These are phyloP conservation scores for Onychorhynchus coronatus DNA, from an alignment of 2,113 vertebrate genomes.

Conservation along the genomic window DNA sequence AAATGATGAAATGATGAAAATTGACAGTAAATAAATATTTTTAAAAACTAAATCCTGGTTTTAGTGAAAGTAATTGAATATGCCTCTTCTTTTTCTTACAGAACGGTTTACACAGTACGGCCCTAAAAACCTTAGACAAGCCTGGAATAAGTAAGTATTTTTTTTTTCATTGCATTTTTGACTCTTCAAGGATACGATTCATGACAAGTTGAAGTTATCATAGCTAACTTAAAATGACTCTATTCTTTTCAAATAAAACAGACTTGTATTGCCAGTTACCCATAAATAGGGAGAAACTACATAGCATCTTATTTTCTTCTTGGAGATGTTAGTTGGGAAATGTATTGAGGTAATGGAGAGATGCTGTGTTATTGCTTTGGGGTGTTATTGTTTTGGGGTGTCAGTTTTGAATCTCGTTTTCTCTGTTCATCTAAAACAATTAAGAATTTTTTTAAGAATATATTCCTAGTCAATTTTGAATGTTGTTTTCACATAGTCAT, in stretches of 20 bases:
- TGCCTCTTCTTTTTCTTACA: conserved; percentile 62
- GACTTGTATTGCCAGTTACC: background rate
- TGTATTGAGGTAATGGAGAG: background rate
- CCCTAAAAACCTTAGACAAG: conserved; percentile 94
- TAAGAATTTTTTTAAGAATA: background rate
- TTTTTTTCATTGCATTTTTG: background rate
- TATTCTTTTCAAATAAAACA: background rate
- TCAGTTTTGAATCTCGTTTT: background rate
- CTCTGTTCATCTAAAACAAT: background rate
- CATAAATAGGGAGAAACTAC: background rate
- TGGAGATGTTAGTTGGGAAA: background rate
- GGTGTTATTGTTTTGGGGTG: background rate
- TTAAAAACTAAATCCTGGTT: background rate
- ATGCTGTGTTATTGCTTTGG: background rate
- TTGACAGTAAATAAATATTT: background rate
- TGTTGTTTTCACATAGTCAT: background rate
- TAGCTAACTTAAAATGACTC: background rate
- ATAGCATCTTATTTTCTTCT: background rate
- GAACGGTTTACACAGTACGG: conserved; percentile 91
- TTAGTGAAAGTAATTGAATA: background rate
- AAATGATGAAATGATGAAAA: background rate
- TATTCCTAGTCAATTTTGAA: background rate
- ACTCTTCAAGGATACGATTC: background rate
- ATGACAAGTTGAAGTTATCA: background rate
- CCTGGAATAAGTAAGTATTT: conserved; percentile 95